Base-by-base conservation (phyloP, 2,888 invertebrate species). In the Cerastis leucographa region DNA sequence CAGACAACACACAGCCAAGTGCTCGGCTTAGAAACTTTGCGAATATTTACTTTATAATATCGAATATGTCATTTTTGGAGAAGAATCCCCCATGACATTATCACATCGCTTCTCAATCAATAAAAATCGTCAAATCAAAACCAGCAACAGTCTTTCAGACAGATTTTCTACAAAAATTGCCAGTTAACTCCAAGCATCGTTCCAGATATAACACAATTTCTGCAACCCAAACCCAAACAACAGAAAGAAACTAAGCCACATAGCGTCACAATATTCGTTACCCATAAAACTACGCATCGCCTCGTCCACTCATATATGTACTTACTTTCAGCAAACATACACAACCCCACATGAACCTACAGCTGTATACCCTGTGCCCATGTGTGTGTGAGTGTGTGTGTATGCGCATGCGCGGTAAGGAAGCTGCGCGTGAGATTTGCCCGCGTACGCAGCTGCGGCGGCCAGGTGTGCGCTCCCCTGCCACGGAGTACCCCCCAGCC, bases 361-460 rank as follows among this genome's bases (percentile, higher is more conserved):
- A 84, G 84, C 84, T 84, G 85, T 84, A 85, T 78, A 74, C n/a
- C 19, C 22, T 9, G n/a, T n/a, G 9, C 2, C 14, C n/a, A 65
- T 71, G 61, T 83, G 61, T 9, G 12, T 17, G 44, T 74, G 75
- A 70, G 85, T 89, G 89, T 91, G 89, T 88, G 92, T 91, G 93
- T 91, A 89, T 92, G 93, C 94, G 95, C 94, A 94, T 94, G 94
- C 95, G 94, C 93, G 90, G 91, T 90, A 92, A 95, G 96, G 96
- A 96, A 95, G 96, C 96, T 96, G 96, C 96, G 96, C 96, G 96
- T 96, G 96, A 96, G 96, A 96, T 96, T 94, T 94, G 93, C 91
- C 93, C 92, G 93, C 91, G 93, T 90, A 92, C 95, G 96, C 96
- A 96, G 96, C 96, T 96, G 96, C 96, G 95, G 91, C 92, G 93